A percentile compares a stretch with the other conserved stretches of the same genome.
Conservation (phyloP, 30 jellyfish, hydroid and myxozoan genomes). For the Chrysaora quinquecirrha region DNA sequence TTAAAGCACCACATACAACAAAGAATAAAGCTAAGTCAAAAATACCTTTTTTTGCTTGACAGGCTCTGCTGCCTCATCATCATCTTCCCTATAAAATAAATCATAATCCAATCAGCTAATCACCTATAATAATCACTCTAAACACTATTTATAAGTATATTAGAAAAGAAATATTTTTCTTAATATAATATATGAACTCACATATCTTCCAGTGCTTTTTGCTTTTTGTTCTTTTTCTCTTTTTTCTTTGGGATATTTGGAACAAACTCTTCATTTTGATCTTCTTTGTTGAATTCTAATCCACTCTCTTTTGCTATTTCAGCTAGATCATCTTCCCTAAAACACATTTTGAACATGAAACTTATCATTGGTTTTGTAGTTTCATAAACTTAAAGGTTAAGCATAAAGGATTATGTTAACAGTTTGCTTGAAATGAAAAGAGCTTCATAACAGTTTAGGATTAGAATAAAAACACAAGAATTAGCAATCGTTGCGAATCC, state of each 20-base stretch:
- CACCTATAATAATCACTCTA: too few relatives aligned
- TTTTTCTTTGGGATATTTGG: conserved; percentile 58
- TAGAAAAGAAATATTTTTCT: too few relatives aligned
- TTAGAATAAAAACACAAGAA: too few relatives aligned
- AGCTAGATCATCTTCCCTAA: conserved; percentile 89
- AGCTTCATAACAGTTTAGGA: not conserved
- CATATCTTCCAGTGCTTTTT: conserved; percentile 35
- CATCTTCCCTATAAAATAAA: not conserved
- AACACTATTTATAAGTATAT: too few relatives aligned
- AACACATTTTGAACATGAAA: not conserved
- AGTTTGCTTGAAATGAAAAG: not conserved
- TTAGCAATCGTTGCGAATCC: not conserved
- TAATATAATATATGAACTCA: too few relatives aligned
- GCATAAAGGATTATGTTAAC: not conserved
- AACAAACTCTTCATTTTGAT: conserved; percentile 18
- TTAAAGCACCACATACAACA: too few relatives aligned
- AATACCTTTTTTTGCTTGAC: not conserved
- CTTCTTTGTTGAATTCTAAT: conserved; percentile 40
- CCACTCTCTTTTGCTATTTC: conserved; percentile 95
- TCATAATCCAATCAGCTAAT: too few relatives aligned
- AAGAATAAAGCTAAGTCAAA: too few relatives aligned
- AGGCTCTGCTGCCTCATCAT: not conserved
- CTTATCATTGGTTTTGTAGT: not conserved
- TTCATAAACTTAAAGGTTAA: not conserved
- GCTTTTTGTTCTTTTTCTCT: conserved; percentile 79